Evolutionary conservation across 2,113 vertebrate genomes (phyloP), one percentile per base, ranked within the genome.

Genomic region (Ammospiza caudacuta): DNA sequence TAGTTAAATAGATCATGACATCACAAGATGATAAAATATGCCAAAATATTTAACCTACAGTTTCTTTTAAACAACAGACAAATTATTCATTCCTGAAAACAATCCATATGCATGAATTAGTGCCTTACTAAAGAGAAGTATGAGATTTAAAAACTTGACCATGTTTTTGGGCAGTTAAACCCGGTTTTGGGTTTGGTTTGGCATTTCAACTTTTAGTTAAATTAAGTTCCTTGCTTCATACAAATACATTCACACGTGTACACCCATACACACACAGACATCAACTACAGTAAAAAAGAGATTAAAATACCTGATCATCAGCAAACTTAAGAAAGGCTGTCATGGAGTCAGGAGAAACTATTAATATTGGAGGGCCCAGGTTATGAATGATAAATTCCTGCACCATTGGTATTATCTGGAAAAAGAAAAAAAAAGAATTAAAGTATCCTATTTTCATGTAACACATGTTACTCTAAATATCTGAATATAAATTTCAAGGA

Each of bases 341-440:
- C 99, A 98, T 99, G 35, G 98, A 99, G 91, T 99, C 98, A 6
- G 98, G 98, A 37, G 98, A 99, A 54, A 99, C 97, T 82, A 99
- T 94, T 73, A 99, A 99, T 92, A 99, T 98, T 22, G 81, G 68
- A 33, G 79, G 97, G 3, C 99, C 98, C 96, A 99, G 72, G 75
- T 95, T 98, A 59, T 59, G 80, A 52, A 49, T 95, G 49, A 99
- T 98, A 95, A 98, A 99, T 83, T 99, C 98, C 83, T 98, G 98
- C 58, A 99, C 90, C 98, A 98, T 97, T 47, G 98, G 98, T 93
- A 99, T 97, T 47, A 99, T 35, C 98, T 99, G 9, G 17, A 39
- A 59, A 37, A 6, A 9, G 35, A 59, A 25, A 58, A 35, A 51
- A 78, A 24, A 24, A 23, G 16, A 58, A 76, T 83, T 37, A 20